Percentiles rank a stretch among this genome's conserved stretches.
phyloP scores from a whole-genome alignment of 2,797 vertebrate genomes.

The Spheniscus humboldti region DNA sequence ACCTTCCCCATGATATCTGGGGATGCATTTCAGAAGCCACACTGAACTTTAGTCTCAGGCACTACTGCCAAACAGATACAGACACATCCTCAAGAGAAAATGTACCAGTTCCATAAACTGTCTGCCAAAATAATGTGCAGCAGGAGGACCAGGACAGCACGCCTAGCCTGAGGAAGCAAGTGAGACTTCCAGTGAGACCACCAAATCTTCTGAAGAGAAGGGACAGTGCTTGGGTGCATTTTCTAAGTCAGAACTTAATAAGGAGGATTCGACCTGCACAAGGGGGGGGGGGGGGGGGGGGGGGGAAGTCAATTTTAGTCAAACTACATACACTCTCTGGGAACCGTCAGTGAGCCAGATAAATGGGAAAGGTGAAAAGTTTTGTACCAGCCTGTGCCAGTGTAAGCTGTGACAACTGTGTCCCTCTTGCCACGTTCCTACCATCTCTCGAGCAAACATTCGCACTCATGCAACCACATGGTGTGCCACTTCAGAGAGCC shows the following conservation, averaged over 20 bases:
- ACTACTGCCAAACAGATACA: neutral
- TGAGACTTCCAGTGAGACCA: neutral
- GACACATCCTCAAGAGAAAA: neutral
- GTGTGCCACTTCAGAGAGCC: neutral
- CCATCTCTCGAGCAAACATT: neutral
- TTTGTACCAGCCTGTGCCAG: neutral
- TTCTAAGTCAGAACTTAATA: neutral
- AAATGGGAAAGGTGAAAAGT: neutral
- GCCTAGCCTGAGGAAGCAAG: neutral
- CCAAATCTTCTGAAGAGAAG: neutral
- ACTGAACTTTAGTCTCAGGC: neutral
- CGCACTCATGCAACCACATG: neutral
- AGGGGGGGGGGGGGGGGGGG: fast-evolving
- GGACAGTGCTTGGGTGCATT: too few relatives aligned
- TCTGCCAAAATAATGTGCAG: neutral
- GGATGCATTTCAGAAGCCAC: neutral
- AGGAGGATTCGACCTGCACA: neutral
- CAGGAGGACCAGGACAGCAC: neutral
- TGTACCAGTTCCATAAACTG: neutral
- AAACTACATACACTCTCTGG: neutral
- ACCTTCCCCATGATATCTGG: fast-evolving
- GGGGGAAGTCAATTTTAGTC: neutral
- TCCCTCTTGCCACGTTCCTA: neutral
- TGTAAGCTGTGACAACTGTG: neutral
- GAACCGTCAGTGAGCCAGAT: neutral